A percentile compares a stretch with the other conserved stretches of the same genome.
Conservation (phyloP, 2,113 vertebrate genomes). For the Natator depressus region DNA sequence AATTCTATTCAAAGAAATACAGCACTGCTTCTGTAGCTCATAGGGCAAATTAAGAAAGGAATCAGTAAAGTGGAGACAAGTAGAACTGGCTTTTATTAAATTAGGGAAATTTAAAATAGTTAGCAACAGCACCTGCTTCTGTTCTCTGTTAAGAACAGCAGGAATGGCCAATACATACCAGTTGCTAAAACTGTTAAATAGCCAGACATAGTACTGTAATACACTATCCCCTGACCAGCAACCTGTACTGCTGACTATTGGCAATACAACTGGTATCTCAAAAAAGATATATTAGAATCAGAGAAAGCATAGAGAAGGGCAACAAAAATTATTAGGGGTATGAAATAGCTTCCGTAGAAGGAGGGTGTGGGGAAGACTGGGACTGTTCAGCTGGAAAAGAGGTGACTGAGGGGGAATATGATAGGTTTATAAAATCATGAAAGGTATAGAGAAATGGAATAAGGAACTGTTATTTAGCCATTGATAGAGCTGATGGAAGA, state of each 20-base stretch:
- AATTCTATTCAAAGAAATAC: neutral
- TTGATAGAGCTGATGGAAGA: no score
- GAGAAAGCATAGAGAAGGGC: no score
- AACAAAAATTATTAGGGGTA: no score
- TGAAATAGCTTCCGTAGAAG: no score
- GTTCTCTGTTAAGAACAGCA: neutral
- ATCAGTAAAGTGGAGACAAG: neutral
- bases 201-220: neutral
- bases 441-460: no score
- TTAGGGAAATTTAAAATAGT: neutral
- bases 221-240: neutral
- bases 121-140: neutral
- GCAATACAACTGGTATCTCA: no score
- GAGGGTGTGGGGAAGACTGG: no score
- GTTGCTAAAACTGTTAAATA: neutral
- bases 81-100: neutral
- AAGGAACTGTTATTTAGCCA: no score
- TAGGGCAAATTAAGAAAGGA: neutral
- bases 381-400: no score
- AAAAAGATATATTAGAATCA: no score
- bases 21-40: neutral
- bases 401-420: no score
- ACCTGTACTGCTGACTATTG: neutral
- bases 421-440: no score
- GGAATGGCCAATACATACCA: neutral